phyloP scores from a whole-genome alignment of 2,888 invertebrate species.

The Phytoseiulus persimilis region DNA sequence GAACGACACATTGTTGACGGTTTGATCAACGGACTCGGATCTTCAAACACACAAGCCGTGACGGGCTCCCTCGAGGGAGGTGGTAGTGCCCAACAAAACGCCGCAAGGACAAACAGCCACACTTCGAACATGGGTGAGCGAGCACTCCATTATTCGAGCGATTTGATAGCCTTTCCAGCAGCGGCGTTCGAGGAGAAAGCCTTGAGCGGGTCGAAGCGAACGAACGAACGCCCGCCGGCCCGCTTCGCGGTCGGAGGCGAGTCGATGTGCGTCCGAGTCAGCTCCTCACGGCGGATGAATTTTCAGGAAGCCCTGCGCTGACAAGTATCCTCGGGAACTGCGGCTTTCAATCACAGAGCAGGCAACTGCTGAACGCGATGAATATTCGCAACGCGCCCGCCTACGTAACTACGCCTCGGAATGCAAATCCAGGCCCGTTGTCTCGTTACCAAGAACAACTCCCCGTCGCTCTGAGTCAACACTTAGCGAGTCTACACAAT shows the following conservation, averaged over 20 bases:
- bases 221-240: too few relatives aligned
- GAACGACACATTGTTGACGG: conserved; percentile 30
- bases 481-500: conserved; percentile 29
- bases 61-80: not conserved
- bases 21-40: not conserved
- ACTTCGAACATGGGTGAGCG: not conserved
- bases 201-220: too few relatives aligned
- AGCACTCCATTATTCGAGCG: not conserved
- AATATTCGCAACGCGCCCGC: not conserved
- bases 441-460: conserved; percentile 38
- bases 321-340: not conserved
- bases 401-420: not conserved
- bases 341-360: not conserved
- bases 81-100: not conserved
- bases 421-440: not conserved
- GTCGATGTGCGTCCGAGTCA: too few relatives aligned
- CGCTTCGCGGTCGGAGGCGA: too few relatives aligned
- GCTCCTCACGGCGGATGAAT: too few relatives aligned
- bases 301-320: not conserved
- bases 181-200: not conserved
- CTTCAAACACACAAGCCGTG: not conserved
- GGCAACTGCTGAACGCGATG: not conserved
- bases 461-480: conserved; percentile 25
- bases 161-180: not conserved
- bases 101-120: not conserved